Evolutionary conservation across 2,888 invertebrate genomes (phyloP).

Genomic region (Nomada flava): DNA sequence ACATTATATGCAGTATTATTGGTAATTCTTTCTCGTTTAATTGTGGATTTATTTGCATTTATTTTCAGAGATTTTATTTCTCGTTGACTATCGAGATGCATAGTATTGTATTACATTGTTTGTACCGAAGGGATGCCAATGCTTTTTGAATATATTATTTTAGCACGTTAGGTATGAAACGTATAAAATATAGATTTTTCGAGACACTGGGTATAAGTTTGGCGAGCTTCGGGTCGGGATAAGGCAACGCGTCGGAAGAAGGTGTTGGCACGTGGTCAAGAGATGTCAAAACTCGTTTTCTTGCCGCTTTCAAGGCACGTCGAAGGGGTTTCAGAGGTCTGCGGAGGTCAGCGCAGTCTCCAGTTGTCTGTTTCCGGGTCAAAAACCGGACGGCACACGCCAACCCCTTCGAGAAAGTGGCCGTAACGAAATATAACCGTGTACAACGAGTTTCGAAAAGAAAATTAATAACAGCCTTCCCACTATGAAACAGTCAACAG

Average conservation of each 20-base stretch:
- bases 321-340: constrained; percentile 68
- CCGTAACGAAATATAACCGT: constrained; percentile 41
- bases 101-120: too few species aligned
- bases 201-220: constrained; percentile 31
- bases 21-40: too few species aligned
- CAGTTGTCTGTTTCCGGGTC: constrained; percentile 74
- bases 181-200: background rate
- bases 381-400: constrained; percentile 78
- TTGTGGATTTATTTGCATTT: too few species aligned
- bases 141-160: too few species aligned
- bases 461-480: constrained; percentile 12
- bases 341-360: constrained; percentile 70
- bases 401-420: constrained; percentile 42
- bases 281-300: constrained; percentile 82
- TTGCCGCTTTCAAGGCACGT: constrained; percentile 54
- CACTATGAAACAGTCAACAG: background rate
- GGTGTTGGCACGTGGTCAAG: constrained; percentile 81
- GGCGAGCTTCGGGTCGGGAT: constrained; percentile 36
- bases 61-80: too few species aligned
- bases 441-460: constrained; percentile 11
- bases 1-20: too few species aligned
- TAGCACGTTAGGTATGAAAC: too few species aligned
- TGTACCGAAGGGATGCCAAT: too few species aligned
- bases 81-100: too few species aligned
- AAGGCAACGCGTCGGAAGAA: constrained; percentile 62